Percentiles rank a stretch among this genome's conserved stretches.
Conservation (phyloP, 2,888 invertebrate genomes). For the Gasteruption jaculator region DNA sequence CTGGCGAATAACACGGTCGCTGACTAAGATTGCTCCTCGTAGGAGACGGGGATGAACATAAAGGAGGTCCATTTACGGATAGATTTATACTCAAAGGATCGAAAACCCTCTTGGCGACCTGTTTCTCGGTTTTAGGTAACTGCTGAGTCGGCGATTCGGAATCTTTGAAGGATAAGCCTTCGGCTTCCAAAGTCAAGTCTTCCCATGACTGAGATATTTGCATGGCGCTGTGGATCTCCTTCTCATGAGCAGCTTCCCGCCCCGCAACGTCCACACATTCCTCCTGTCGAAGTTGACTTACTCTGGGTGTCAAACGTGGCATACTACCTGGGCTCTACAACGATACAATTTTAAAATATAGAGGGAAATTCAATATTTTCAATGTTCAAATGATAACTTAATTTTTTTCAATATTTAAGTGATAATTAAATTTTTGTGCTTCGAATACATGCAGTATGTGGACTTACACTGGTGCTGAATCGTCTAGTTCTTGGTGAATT, state of each 20-base stretch:
- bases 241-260: slow-evolving; percentile 87
- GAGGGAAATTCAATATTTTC: slow-evolving; percentile 1
- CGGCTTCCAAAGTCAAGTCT: slow-evolving; percentile 73
- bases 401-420: slow-evolving; percentile 2
- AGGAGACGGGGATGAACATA: slow-evolving; percentile 62
- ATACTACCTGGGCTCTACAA: slow-evolving; percentile 53
- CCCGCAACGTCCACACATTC: slow-evolving; percentile 80
- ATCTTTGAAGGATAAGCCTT: slow-evolving; percentile 53
- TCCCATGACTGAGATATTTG: slow-evolving; percentile 95
- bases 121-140: slow-evolving; percentile 36
- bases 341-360: slow-evolving; percentile 1
- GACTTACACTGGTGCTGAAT: slow-evolving; percentile 84
- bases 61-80: slow-evolving; percentile 51
- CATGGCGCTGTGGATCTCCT: slow-evolving; percentile 85
- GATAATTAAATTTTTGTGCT: neutral
- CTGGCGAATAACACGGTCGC: slow-evolving; percentile 58
- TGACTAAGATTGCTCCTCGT: slow-evolving; percentile 53
- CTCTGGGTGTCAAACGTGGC: slow-evolving; percentile 74
- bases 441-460: slow-evolving; percentile 1
- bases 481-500: slow-evolving; percentile 74
- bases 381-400: slow-evolving; percentile 11
- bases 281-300: slow-evolving; percentile 84
- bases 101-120: slow-evolving; percentile 40
- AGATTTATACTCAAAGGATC: slow-evolving; percentile 51
- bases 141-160: slow-evolving; percentile 43